Percentiles rank a stretch among this genome's conserved stretches.
Conservation (phyloP, 2,113 vertebrate genomes). For the Perca flavescens region DNA sequence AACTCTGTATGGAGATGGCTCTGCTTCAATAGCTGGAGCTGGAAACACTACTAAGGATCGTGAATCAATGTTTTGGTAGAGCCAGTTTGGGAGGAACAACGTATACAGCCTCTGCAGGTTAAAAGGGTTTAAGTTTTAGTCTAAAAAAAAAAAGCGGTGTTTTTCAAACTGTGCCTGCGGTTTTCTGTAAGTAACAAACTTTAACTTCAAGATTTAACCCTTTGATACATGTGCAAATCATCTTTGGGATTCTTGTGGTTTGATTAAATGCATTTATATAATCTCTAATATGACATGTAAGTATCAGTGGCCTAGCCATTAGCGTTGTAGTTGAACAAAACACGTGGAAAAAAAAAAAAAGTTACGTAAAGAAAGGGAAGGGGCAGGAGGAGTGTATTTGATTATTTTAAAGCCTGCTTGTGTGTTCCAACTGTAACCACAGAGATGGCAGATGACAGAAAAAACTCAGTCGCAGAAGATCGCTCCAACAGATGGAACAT, state of each 20-base stretch:
- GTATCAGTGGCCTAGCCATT: not conserved
- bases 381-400: not conserved
- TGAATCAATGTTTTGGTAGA: not conserved
- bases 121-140: not conserved
- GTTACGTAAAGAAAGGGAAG: not conserved
- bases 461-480: not conserved
- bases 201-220: too few species aligned
- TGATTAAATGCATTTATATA: not conserved
- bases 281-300: not conserved
- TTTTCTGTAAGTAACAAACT: too few species aligned
- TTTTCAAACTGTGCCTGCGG: too few species aligned
- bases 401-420: not conserved
- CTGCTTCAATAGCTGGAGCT: not conserved
- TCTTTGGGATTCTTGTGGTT: too few species aligned
- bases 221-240: too few species aligned
- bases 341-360: not conserved
- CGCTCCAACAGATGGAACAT: not conserved
- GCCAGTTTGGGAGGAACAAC: not conserved
- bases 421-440: not conserved
- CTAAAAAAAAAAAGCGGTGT: not conserved
- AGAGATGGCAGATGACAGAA: not conserved
- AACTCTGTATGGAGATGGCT: not conserved
- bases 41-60: not conserved
- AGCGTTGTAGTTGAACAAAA: not conserved
- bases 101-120: not conserved